phyloP scores from a whole-genome alignment of 2,888 invertebrate genomes.

The Zaprionus obscuricornis region DNA sequence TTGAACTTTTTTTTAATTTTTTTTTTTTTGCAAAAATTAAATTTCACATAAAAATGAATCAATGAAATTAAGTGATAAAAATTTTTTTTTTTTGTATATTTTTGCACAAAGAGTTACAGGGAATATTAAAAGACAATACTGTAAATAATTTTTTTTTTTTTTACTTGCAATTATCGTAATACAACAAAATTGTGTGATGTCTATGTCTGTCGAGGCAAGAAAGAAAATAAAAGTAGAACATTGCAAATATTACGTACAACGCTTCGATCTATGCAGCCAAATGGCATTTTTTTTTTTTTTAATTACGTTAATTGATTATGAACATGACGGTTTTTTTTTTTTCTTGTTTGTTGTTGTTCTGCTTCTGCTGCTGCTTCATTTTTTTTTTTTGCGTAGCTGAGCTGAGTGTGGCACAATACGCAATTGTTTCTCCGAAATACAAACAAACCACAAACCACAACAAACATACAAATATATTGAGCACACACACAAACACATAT shows the following conservation, averaged over 20 bases:
- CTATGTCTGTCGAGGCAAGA: too few species aligned
- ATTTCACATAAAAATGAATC: background rate
- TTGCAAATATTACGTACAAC: too few species aligned
- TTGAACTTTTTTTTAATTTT: background rate
- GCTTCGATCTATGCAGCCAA: conserved; percentile 34
- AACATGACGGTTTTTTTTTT: conserved; percentile 62
- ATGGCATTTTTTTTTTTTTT: conserved; percentile 65
- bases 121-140: too few species aligned
- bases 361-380: conserved; percentile 28
- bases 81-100: background rate
- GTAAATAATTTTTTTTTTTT: too few species aligned
- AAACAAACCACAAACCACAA: conserved; percentile 30
- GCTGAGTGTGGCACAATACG: conserved; percentile 64
- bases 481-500: conserved; percentile 8
- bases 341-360: conserved; percentile 51
- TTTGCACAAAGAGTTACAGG: background rate
- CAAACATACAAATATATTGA: conserved; percentile 14
- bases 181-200: too few species aligned
- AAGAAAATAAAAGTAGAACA: too few species aligned
- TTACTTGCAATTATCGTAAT: background rate
- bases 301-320: conserved; percentile 75
- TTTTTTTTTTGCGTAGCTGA: conserved; percentile 43
- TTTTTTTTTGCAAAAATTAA: background rate
- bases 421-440: conserved; percentile 63
- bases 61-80: background rate